Percentiles rank a stretch among this genome's conserved stretches.
phyloP scores from a whole-genome alignment of 2,797 vertebrate species.

The Lacerta bilineata region DNA sequence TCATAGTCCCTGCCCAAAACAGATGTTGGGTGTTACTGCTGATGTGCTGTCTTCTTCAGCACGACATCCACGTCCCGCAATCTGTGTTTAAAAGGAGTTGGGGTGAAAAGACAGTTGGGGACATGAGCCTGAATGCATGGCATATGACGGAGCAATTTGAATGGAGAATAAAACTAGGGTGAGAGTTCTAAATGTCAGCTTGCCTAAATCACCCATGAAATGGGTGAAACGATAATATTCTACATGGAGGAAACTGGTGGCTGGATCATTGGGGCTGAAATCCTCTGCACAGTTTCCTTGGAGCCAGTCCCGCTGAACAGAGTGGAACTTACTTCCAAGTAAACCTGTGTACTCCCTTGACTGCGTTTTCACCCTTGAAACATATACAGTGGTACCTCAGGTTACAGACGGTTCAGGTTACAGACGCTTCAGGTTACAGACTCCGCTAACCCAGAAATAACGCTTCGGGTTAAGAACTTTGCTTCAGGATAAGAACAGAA shows the following conservation, averaged over 20 bases:
- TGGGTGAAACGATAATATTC: neutral
- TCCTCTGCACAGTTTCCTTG: neutral
- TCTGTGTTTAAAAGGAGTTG: constrained; percentile 69
- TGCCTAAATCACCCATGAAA: constrained; percentile 38
- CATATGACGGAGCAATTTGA: constrained; percentile 62
- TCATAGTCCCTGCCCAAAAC: constrained; percentile 72
- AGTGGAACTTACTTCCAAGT: neutral
- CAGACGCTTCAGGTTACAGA: no score
- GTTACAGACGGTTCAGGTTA: no score
- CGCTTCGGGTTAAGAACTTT: no score
- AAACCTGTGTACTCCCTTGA: no score
- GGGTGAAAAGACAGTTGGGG: constrained; percentile 61
- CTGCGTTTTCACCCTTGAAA: no score
- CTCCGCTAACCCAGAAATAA: no score
- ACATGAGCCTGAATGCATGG: constrained; percentile 50
- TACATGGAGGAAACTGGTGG: neutral
- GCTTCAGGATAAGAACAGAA: no score
- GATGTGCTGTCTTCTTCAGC: constrained; percentile 69
- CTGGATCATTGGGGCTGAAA: neutral
- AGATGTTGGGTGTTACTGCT: constrained; percentile 75
- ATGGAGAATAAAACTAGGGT: constrained; percentile 46
- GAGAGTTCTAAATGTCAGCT: constrained; percentile 37
- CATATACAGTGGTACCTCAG: no score
- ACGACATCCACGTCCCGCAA: constrained; percentile 65
- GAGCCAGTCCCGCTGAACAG: no score